Percentiles rank a stretch among this genome's conserved stretches.
Conservation (phyloP, 2,888 invertebrate species). For the Hydrotaea diabolus region DNA sequence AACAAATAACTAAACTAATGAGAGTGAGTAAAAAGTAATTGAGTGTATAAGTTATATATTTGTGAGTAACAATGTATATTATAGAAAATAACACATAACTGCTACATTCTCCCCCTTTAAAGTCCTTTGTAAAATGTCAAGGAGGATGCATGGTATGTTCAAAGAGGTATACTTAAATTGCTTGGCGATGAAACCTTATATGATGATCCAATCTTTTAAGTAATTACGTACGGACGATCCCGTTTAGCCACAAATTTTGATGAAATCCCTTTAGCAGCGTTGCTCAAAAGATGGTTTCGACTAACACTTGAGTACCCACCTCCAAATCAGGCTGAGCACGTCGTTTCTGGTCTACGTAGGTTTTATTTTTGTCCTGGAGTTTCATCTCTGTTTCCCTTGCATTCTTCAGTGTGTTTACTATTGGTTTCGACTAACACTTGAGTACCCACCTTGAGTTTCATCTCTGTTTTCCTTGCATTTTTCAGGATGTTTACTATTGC, state of each 20-base stretch:
- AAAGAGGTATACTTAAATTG: slow-evolving; percentile 49
- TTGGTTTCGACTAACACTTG: too few species aligned
- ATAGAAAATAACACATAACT: too few species aligned
- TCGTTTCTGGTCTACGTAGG: slow-evolving; percentile 62
- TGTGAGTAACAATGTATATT: too few species aligned
- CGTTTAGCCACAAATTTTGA: slow-evolving; percentile 73
- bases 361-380: slow-evolving; percentile 68
- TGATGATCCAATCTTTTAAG: slow-evolving; percentile 67
- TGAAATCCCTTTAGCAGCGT: slow-evolving; percentile 63
- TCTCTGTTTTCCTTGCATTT: slow-evolving; percentile 56
- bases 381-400: slow-evolving; percentile 65
- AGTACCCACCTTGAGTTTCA: slow-evolving; percentile 67
- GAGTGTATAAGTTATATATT: too few species aligned
- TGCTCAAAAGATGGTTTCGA: slow-evolving; percentile 69
- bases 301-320: slow-evolving; percentile 69
- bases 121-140: slow-evolving; percentile 44
- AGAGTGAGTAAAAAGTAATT: too few species aligned
- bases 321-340: slow-evolving; percentile 64
- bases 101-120: too few species aligned
- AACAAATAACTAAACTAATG: too few species aligned
- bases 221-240: slow-evolving; percentile 74
- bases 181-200: slow-evolving; percentile 51
- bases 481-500: not conserved
- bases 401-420: slow-evolving; percentile 16
- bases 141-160: slow-evolving; percentile 53